These are phyloP conservation scores for Tetragnatha versicolor DNA, from an alignment of 1,140 invertebrate species.

Conservation along the genomic window DNA sequence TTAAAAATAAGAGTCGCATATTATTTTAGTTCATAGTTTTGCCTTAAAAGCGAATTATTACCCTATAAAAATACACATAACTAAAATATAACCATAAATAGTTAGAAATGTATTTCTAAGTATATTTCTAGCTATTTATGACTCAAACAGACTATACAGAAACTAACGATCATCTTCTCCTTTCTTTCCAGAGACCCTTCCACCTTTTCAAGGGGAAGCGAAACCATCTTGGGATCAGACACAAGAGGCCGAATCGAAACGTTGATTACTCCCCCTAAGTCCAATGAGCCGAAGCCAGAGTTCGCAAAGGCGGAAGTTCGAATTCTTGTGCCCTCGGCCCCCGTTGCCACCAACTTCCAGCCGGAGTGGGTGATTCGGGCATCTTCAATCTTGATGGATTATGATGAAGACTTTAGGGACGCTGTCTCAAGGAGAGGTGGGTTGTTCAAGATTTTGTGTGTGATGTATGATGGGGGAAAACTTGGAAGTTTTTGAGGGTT, in stretches of 20 bases:
- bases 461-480: neutral
- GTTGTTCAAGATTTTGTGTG: neutral
- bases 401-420: conserved; percentile 28
- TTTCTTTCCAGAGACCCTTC: no score
- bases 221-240: neutral
- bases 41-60: no score
- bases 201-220: no score
- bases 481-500: no score
- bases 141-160: no score
- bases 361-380: conserved; percentile 1
- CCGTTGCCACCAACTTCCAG: neutral
- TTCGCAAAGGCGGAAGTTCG: neutral
- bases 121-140: no score
- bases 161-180: no score
- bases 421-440: neutral
- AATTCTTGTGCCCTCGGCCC: neutral
- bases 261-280: neutral
- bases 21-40: no score
- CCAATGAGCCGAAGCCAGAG: neutral
- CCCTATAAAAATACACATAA: no score
- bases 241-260: neutral
- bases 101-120: no score
- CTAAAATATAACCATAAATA: no score
- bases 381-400: conserved; percentile 34
- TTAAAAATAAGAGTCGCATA: no score